These are phyloP conservation scores for Petrolisthes manimaculis DNA, from an alignment of 2,888 invertebrate species.

Conservation along the genomic window DNA sequence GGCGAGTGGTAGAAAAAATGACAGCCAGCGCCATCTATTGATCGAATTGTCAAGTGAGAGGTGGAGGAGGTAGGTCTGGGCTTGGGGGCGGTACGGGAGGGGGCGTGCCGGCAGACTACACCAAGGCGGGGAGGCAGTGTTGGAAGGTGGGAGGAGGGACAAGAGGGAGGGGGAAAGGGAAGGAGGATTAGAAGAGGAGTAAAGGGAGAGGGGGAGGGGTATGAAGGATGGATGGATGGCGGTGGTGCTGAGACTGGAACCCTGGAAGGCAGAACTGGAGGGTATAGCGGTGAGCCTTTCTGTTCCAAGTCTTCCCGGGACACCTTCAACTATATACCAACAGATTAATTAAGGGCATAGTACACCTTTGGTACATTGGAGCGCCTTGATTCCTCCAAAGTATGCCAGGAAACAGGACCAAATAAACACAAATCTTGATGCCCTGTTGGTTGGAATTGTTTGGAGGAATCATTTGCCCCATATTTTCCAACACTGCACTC, in stretches of 20 bases:
- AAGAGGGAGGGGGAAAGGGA: neutral
- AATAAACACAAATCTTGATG: too few relatives aligned
- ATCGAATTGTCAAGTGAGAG: constrained; percentile 53
- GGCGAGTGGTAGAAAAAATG: constrained; percentile 44
- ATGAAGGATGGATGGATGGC: neutral
- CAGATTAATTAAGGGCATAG: too few relatives aligned
- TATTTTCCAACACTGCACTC: too few relatives aligned
- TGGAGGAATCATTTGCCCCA: too few relatives aligned
- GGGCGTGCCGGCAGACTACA: neutral
- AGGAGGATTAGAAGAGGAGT: neutral
- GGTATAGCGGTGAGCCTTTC: neutral
- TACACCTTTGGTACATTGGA: too few relatives aligned
- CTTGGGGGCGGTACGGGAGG: neutral
- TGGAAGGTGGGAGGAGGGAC: neutral
- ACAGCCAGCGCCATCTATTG: constrained; percentile 59
- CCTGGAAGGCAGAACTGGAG: neutral
- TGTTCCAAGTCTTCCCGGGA: too few relatives aligned
- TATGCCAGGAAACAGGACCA: too few relatives aligned
- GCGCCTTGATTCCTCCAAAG: too few relatives aligned
- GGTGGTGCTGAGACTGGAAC: neutral
- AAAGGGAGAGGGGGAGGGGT: neutral
- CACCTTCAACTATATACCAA: too few relatives aligned
- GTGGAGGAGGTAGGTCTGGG: constrained; percentile 2
- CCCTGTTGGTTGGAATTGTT: too few relatives aligned
- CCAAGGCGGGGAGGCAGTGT: neutral